Evolutionary conservation across 2,797 vertebrate genomes (phyloP), one percentile per base, ranked within the genome.

Genomic region (Enteromius viviparus): DNA sequence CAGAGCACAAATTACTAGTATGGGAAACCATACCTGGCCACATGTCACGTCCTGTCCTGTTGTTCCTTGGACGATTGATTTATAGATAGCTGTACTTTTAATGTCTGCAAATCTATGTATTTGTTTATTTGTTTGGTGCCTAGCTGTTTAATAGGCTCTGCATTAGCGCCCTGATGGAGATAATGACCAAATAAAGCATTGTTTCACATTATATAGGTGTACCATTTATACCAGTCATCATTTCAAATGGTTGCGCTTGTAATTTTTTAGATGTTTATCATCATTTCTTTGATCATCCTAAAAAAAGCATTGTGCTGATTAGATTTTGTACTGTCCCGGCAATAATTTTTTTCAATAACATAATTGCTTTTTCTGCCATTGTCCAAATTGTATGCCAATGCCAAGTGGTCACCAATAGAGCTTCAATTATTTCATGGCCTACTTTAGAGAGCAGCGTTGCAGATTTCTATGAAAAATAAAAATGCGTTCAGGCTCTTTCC

Each of bases 311-410:
- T 74, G 69, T 82, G 32, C 74, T 88, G 40, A 81, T 82, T 72
- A 84, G 42, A 78, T 74, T 82, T 85, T 83, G 26, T 40, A 68
- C 29, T 55, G 62, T 49, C 23, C 37, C 78, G 55, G 51, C 82
- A 34, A 64, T 85, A 40, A 83, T 72, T 72, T 3, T 64, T 80
- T 83, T 87, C 79, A 83, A 81, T 65, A 80, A 75, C 8, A 78
- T 86, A 87, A 86, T 85, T 84, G 87, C 47, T 77, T 87, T 88
- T 87, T 82, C 66, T 68, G 42, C 76, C 23, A 80, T 84, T 85
- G 80, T 86, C 37, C 29, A 15, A 51, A 66, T 78, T 78, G 77
- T 85, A 84, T 81, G 68, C 82, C 84, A 88, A 47, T 87, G 84
- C 82, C 84, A 87, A 87, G 84, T 85, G 87, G 80, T 77, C 71